Percentiles rank a stretch among this genome's conserved stretches.
Evolutionary conservation across 2,888 invertebrate species (phyloP).

Genomic region (Keiferia lycopersicella): DNA sequence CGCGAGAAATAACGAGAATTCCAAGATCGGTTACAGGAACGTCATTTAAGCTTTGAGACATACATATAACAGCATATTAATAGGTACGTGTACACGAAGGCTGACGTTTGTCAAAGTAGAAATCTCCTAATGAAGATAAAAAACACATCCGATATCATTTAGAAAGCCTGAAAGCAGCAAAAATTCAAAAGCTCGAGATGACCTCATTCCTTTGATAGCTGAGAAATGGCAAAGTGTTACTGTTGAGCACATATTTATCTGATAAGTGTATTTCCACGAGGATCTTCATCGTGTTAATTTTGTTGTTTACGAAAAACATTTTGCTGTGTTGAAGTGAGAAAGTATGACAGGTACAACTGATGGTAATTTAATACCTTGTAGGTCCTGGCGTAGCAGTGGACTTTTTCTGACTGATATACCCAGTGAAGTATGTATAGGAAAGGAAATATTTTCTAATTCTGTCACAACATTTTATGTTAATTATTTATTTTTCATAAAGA

Average conservation of each 20-base stretch:
- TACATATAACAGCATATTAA: neutral
- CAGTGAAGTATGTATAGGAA: neutral
- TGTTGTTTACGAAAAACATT: no score
- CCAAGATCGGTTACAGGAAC: neutral
- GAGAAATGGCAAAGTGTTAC: neutral
- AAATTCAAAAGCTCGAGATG: neutral
- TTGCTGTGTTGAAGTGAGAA: no score
- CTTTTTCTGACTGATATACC: neutral
- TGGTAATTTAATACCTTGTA: no score
- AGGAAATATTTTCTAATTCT: no score
- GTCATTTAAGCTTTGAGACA: constrained; percentile 3
- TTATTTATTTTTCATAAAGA: no score
- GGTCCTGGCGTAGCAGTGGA: neutral
- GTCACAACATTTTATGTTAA: no score
- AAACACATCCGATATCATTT: constrained; percentile 3
- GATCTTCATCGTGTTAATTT: no score
- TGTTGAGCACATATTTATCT: neutral
- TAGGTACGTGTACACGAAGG: neutral
- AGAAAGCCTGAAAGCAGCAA: neutral
- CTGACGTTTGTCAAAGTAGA: neutral
- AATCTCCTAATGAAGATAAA: neutral
- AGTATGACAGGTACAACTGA: no score
- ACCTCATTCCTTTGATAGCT: constrained; percentile 4
- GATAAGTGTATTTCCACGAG: neutral
- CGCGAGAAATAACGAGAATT: neutral